phyloP scores from a whole-genome alignment of 1,140 invertebrate species.

The Plectrocnemia conspersa region DNA sequence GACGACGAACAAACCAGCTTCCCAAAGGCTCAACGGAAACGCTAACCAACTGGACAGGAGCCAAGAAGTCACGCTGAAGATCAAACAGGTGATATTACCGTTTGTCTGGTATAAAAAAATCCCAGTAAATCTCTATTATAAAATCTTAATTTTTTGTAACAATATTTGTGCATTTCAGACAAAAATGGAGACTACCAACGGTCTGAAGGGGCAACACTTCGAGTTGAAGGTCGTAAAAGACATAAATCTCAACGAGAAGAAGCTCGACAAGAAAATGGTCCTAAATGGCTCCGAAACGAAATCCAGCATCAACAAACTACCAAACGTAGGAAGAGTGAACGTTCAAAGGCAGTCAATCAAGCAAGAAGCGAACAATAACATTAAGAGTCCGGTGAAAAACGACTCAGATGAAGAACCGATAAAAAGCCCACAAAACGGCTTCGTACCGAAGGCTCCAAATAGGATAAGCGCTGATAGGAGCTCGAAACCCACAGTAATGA shows the following conservation, averaged over 20 bases:
- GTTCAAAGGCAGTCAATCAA: constrained; percentile 36
- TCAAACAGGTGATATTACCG: constrained; percentile 22
- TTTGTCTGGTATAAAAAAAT: constrained; percentile 10
- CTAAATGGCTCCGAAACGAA: background rate
- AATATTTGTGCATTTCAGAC: constrained; percentile 4
- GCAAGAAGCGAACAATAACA: constrained; percentile 24
- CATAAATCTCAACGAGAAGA: constrained; percentile 29
- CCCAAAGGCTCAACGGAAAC: constrained; percentile 17
- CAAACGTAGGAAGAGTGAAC: constrained; percentile 41
- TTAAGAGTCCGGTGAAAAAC: too few species aligned
- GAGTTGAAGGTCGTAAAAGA: constrained; percentile 17
- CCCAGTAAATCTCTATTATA: constrained; percentile 23
- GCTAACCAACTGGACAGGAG: background rate
- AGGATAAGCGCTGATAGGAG: constrained; percentile 3
- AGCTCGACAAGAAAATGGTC: constrained; percentile 13
- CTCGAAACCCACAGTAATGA: constrained; percentile 3
- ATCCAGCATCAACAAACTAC: constrained; percentile 37
- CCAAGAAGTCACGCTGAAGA: constrained; percentile 22
- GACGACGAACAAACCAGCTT: constrained; percentile 40
- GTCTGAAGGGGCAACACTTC: constrained; percentile 6
- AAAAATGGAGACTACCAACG: background rate
- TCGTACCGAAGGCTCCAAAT: background rate
- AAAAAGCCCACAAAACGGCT: constrained; percentile 14
- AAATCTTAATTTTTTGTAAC: background rate
- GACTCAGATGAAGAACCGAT: constrained; percentile 12